Base-by-base conservation (phyloP, 1,140 invertebrate species). In the Polypedilum pembai region DNA sequence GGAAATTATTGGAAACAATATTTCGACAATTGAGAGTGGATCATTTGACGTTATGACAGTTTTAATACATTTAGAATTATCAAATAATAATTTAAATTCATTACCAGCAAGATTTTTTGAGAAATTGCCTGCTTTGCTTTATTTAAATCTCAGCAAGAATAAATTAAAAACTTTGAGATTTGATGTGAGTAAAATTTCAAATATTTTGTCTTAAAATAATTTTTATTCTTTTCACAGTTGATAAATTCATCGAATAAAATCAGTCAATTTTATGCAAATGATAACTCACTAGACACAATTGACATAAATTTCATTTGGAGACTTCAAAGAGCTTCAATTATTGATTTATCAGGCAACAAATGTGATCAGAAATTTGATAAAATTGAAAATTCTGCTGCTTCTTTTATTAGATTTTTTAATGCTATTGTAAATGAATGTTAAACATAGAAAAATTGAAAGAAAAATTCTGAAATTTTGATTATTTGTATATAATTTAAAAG, bases 401-500 rank as follows among this genome's bases (percentile, higher is more conserved):
- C 45, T 56, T 56, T 56, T 15, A 15, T 56, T 12, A 1, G 12
- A n/a, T 56, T 56, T n/a, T 56, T n/a, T 15, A n/a, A 12, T 12
- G 3, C 4, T 56, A 56, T 56, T 56, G 45, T 12, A 8, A 87
- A 33, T 33, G n/a, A n/a, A n/a, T 33, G 24, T 33, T 33, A 33
- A 33, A n/a, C n/a, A n/a, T n/a, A n/a, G n/a, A n/a, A n/a, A n/a
- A n/a, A n/a, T n/a, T n/a, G n/a, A n/a, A n/a, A n/a, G n/a, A n/a
- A n/a, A n/a, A n/a, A n/a, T n/a, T n/a, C n/a, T n/a, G n/a, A n/a
- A n/a, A n/a, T n/a, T n/a, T n/a, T n/a, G n/a, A n/a, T n/a, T n/a
- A n/a, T n/a, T n/a, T n/a, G n/a, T n/a, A n/a, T n/a, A n/a, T n/a
- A n/a, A n/a, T n/a, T n/a, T n/a, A n/a, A n/a, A n/a, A n/a, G n/a